Evolutionary conservation across 2,888 invertebrate species (phyloP).

Genomic region (Rhodophaea formosa): DNA sequence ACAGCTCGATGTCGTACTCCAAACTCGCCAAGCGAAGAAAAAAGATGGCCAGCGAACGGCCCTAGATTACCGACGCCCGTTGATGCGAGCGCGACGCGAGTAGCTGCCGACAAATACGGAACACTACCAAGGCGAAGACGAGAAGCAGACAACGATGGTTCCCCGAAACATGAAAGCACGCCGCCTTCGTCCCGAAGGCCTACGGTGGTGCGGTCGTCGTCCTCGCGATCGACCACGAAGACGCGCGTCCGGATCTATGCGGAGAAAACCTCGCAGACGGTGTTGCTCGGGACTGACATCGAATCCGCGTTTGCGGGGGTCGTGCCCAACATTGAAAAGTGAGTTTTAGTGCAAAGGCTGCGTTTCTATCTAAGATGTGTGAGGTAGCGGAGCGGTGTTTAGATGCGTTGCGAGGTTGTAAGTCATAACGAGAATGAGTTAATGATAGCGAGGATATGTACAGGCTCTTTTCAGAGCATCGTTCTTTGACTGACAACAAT

Average conservation of each 20-base stretch:
- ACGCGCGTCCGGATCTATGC: constrained; percentile 87
- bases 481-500: no score
- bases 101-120: constrained; percentile 87
- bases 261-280: constrained; percentile 89
- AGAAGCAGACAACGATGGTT: constrained; percentile 83
- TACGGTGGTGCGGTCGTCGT: constrained; percentile 62
- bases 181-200: constrained; percentile 64
- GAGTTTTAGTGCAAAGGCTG: constrained; percentile 26
- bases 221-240: constrained; percentile 63
- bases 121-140: constrained; percentile 88
- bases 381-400: no score
- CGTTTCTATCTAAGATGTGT: no score
- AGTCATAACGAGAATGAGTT: no score
- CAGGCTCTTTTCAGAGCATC: no score
- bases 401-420: no score
- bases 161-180: constrained; percentile 65
- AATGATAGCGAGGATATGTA: no score
- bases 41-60: constrained; percentile 84
- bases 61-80: constrained; percentile 56
- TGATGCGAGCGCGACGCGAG: constrained; percentile 59
- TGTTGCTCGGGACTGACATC: constrained; percentile 86
- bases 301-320: constrained; percentile 86
- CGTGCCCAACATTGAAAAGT: constrained; percentile 70
- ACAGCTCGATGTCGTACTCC: constrained; percentile 82
- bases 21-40: constrained; percentile 85